Evolutionary conservation across 2,797 vertebrate species (phyloP), one percentile per base, ranked within the genome.

Genomic region (Siniperca undulata): DNA sequence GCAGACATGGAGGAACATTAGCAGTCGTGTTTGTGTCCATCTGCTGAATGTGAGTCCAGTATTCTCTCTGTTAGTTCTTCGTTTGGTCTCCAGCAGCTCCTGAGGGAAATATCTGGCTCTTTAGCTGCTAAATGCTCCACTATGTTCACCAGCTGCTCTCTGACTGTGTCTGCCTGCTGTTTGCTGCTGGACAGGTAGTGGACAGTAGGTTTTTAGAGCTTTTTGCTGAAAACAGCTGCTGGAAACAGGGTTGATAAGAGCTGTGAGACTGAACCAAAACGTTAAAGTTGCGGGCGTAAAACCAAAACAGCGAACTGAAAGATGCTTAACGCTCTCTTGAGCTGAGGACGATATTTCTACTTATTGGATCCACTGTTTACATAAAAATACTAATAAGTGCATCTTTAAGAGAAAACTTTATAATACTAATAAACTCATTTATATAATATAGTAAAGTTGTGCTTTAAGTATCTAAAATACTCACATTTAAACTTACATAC

Each of bases 401-500:
- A 58, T 67, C 59, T 50, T 70, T 48, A 30, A 55, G 20, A 65
- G 12, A 46, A 70, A 50, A 40, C 12, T 22, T 30, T 38, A 19
- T 2, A 3, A 11, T 17, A 12, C 36, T 24, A 40, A 44, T 36
- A 9, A 16, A 62, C 46, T 7, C 1, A 6, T 50, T 30, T n/a
- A 62, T 22, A 48, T n/a, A 38, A 2, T 44, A 17, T 17, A 10
- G 0, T 10, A 16, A 2, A 24, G 36, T 19, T 77, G 5, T 30
- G 38, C 44, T 77, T 71, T 40, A 61, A 80, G n/a, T 53, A 36
- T 38, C 52, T 60, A 24, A 72, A 12, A 38, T 3, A 19, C 22
- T 14, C 12, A 11, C 27, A 58, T 36, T 52, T 44, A n/a, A 71
- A 38, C 40, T 9, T 61, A 0, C 67, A 61, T 3, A n/a, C 8